A percentile compares a stretch with the other conserved stretches of the same genome.
Evolutionary conservation across 2,888 invertebrate genomes (phyloP).

Genomic region (Leptinotarsa rubiginosa): DNA sequence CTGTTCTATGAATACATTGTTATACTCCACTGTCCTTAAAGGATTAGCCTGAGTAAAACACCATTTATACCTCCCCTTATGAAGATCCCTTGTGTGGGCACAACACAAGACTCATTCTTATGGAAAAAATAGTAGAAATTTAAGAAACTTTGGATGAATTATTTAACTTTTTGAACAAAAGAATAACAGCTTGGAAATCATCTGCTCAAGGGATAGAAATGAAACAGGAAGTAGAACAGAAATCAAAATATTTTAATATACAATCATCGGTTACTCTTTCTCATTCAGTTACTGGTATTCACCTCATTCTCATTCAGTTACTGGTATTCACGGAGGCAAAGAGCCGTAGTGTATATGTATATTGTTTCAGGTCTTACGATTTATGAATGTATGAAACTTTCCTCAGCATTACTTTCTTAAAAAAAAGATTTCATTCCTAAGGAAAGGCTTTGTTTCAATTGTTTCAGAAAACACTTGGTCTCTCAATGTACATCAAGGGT

Average conservation of each 20-base stretch:
- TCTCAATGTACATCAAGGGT: slow-evolving; percentile 17
- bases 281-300: not conserved
- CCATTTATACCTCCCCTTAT: too few species aligned
- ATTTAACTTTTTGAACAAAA: slow-evolving; percentile 22
- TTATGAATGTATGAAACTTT: slow-evolving; percentile 18
- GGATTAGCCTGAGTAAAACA: too few species aligned
- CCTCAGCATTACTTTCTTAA: not conserved
- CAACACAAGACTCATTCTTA: not conserved
- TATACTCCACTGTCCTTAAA: too few species aligned
- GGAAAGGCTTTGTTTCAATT: not conserved
- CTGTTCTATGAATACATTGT: too few species aligned
- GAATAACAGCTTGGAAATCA: slow-evolving; percentile 5
- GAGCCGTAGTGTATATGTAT: not conserved
- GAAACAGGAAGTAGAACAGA: slow-evolving; percentile 1
- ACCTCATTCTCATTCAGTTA: not conserved
- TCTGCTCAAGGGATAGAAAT: slow-evolving; percentile 10
- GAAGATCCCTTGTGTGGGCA: too few species aligned
- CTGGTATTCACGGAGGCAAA: not conserved
- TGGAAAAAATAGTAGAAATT: slow-evolving; percentile 12
- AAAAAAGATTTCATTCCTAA: slow-evolving; percentile 5
- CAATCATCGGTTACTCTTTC: not conserved
- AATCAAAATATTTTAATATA: slow-evolving; percentile 2
- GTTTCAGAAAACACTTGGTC: slow-evolving; percentile 7
- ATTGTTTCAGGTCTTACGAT: slow-evolving; percentile 20
- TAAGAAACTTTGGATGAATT: slow-evolving; percentile 15